Evolutionary conservation across 2,888 invertebrate species (phyloP).

Genomic region (Frankliniella fusca): DNA sequence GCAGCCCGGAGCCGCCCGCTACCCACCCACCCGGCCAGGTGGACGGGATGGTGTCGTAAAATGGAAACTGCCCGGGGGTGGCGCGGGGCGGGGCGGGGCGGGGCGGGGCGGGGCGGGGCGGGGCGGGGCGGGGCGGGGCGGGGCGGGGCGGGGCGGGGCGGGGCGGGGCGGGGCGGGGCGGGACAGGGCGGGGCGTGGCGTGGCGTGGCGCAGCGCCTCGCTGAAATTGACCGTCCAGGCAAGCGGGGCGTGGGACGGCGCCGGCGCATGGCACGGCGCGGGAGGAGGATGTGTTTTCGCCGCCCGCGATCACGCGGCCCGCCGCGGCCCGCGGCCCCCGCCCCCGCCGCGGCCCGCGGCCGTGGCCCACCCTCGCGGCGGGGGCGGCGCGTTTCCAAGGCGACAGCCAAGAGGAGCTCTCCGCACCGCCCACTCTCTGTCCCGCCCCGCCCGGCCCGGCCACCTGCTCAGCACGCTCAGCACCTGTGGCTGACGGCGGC

Average conservation of each 20-base stretch:
- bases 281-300: no score
- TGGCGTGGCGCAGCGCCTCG: background rate
- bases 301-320: background rate
- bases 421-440: background rate
- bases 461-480: background rate
- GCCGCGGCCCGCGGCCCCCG: background rate
- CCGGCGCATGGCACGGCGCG: background rate
- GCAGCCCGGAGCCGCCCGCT: background rate
- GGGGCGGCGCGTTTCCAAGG: background rate
- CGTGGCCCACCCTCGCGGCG: background rate
- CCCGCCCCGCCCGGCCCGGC: background rate
- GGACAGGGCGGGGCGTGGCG: no score
- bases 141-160: background rate
- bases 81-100: no score
- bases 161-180: background rate
- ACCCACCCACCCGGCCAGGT: background rate
- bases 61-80: background rate
- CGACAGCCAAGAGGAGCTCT: background rate
- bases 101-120: no score
- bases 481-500: background rate
- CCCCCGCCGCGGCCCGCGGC: background rate
- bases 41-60: background rate
- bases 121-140: no score
- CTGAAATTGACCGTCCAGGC: background rate
- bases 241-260: background rate